A percentile compares a stretch with the other conserved stretches of the same genome.
phyloP scores from a whole-genome alignment of 2,113 vertebrate species.

The Grus americana region DNA sequence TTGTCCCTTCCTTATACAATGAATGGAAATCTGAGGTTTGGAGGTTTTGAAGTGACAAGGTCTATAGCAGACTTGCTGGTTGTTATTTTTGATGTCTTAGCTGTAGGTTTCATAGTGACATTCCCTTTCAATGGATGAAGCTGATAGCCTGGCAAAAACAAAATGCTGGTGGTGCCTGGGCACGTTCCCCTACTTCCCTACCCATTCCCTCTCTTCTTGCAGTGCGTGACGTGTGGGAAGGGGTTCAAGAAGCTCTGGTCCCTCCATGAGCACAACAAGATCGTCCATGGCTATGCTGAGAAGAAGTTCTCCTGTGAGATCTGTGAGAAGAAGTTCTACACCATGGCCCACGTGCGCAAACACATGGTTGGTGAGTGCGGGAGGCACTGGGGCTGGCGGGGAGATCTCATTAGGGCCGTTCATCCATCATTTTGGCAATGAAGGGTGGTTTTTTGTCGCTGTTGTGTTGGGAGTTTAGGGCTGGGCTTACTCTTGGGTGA shows the following conservation, averaged over 20 bases:
- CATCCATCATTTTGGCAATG: accelerated
- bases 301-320: conserved; percentile 97
- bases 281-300: conserved; percentile 90
- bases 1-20: neutral
- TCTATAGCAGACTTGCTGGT: neutral
- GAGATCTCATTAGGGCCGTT: neutral
- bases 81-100: neutral
- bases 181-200: neutral
- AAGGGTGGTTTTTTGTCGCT: neutral
- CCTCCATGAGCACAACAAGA: conserved; percentile 93
- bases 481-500: neutral
- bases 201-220: neutral
- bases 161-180: neutral
- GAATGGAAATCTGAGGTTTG: neutral
- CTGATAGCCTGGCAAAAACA: neutral
- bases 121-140: neutral
- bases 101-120: neutral
- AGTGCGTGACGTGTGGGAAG: conserved; percentile 94
- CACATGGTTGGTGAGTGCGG: conserved; percentile 95
- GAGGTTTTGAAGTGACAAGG: neutral
- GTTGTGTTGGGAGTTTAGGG: neutral
- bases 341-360: conserved; percentile 96
- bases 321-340: conserved; percentile 97
- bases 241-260: conserved; percentile 97
- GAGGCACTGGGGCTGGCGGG: accelerated